A percentile compares a stretch with the other conserved stretches of the same genome.
Evolutionary conservation across 2,797 vertebrate genomes (phyloP).

Genomic region (Nyctibius grandis): DNA sequence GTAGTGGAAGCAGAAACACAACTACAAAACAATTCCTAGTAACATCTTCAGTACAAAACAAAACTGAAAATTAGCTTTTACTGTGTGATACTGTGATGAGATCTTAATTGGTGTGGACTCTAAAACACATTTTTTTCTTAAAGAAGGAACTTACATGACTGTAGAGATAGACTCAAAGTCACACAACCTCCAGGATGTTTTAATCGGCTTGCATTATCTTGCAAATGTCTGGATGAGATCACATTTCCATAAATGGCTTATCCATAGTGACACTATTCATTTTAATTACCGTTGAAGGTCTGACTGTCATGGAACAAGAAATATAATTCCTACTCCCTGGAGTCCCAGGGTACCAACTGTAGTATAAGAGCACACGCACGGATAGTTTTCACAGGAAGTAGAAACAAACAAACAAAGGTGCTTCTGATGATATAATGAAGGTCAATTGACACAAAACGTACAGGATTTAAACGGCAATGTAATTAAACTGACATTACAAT

Average conservation of each 20-base stretch:
- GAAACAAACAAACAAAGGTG: neutral
- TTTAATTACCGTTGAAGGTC: neutral
- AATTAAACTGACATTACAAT: neutral
- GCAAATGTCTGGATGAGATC: neutral
- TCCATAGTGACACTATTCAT: neutral
- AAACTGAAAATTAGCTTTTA: neutral
- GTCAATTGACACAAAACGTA: neutral
- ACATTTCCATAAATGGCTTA: neutral
- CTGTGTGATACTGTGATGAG: neutral
- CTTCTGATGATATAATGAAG: neutral
- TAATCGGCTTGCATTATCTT: neutral
- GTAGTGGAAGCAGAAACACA: neutral
- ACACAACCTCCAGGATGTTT: neutral
- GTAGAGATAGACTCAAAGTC: neutral
- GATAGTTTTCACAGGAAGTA: neutral
- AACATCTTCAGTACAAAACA: neutral
- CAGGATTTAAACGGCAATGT: neutral
- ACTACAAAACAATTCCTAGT: neutral
- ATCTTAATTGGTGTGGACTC: neutral
- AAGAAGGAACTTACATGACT: neutral
- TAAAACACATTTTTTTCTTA: fast-evolving
- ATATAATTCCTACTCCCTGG: neutral
- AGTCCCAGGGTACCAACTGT: neutral
- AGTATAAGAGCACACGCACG: fast-evolving
- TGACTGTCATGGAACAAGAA: neutral